Evolutionary conservation across 1,140 invertebrate species (phyloP), one percentile per base, ranked within the genome.

Genomic region (Dendrolimus punctatus): DNA sequence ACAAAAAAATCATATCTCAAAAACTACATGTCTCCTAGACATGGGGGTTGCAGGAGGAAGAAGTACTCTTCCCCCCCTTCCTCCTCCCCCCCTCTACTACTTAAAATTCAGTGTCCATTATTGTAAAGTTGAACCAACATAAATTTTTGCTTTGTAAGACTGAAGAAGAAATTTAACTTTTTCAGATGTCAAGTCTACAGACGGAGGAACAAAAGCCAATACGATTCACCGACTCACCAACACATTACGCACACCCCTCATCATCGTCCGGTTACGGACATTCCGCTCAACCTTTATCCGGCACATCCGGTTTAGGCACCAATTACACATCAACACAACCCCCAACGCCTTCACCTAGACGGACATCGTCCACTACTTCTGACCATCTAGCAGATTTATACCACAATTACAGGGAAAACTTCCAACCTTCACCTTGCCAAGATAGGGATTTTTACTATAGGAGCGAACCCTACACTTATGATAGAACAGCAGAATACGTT

Each of bases 221-320:
- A 7, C 83, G 93, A 36, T 95, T 94, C 68, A 94, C 92, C 0
- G 94, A 95, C 76, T 94, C 93, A 2, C 93, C 93, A 4, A 91
- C 93, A 55, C 92, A 94, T 62, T 91, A 91, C 80, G 64, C 81
- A 23, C 75, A 84, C 56, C 57, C 83, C 0, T 86, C 86, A 1
- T 78, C 82, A 0, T 85, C 85, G 0, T 87, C 84, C 4, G 85
- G 85, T 10, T 82, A 80, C 62, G 81, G 73, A 0, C 81, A 77
- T 47, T 85, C 85, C 5, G 78, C 78, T 0, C 80, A 69, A 42
- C 76, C 77, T 4, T 60, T 83, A 7, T 85, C 85, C 37, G 79
- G 76, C 60, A 84, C 82, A 10, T 77, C 88, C 60, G 76, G 81
- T 0, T 73, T 87, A 8, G 84, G 84, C n/a, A 87, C 85, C 59